Base-by-base conservation (phyloP, 2,888 invertebrate genomes). In the Idaea dimidiata region DNA sequence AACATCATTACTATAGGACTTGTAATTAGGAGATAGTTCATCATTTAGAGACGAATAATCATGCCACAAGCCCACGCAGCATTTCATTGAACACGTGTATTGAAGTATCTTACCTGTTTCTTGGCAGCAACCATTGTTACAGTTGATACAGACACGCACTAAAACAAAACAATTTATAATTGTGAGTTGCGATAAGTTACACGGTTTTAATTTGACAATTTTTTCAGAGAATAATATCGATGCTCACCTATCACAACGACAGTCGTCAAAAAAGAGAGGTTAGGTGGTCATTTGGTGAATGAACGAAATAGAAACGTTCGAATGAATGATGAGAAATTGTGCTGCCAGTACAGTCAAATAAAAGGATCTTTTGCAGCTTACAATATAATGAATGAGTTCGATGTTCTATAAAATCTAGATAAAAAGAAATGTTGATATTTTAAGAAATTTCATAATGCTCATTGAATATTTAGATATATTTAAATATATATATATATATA, bases 41-140 rank as follows among this genome's bases (percentile, higher is more conserved):
- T 62, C 62, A 58, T 61, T 66, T 54, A 65, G 70, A 66, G 72
- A 65, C 72, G 82, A 83, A 74, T 76, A 83, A 77, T 74, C 78
- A 78, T 76, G 78, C 75, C 72, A 77, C 56, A 73, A 82, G 88
- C 88, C 89, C 89, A 70, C 53, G 7, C 59, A 62, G 16, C 3
- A n/a, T 17, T 54, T 33, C 59, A 57, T 17, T 61, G 65, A 71
- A 73, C 86, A 89, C 80, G 83, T 84, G 86, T 75, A 63, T 53
- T 0, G 14, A n/a, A 74, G n/a, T 58, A 55, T 16, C 89, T 88
- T 93, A 96, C 96, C 94, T 96, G 96, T 93, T 97, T 97, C 94
- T 97, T 97, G 84, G 95, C 96, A 67, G 97, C 96, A 83, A 97
- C 97, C 97, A 97, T 97, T 80, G 73, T 88, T 81, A 66, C 70